A percentile compares a stretch with the other conserved stretches of the same genome.
Conservation (phyloP, 2,113 vertebrate species). For the Motacilla alba region DNA sequence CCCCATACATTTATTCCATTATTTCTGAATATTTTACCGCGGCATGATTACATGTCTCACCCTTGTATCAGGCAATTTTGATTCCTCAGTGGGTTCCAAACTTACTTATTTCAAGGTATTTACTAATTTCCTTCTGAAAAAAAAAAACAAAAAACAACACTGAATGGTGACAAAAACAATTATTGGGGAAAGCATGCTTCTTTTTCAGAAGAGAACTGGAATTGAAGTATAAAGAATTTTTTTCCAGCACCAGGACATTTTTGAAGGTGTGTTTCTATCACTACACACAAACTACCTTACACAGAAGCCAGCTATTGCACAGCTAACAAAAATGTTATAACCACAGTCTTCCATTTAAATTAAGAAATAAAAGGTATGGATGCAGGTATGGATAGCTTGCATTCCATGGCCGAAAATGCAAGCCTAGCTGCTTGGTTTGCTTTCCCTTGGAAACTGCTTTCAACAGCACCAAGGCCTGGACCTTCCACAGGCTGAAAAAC, state of each 20-base stretch:
- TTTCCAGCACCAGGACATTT: neutral
- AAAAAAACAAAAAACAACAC: neutral
- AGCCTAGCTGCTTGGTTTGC: neutral
- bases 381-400: neutral
- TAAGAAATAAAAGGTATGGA: neutral
- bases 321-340: neutral
- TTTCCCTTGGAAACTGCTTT: neutral
- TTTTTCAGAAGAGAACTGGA: neutral
- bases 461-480: neutral
- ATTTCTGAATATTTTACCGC: neutral
- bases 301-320: neutral
- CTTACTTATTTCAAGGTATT: neutral
- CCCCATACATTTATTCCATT: neutral
- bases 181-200: neutral
- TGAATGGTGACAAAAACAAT: neutral
- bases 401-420: neutral
- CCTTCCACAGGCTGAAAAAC: neutral
- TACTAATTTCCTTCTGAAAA: neutral
- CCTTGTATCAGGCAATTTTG: neutral
- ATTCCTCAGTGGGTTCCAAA: neutral
- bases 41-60: neutral
- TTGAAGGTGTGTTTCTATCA: neutral
- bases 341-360: neutral
- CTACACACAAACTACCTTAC: neutral
- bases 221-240: neutral